Evolutionary conservation across 2,888 invertebrate species (phyloP).

Genomic region (Proisotoma minuta): DNA sequence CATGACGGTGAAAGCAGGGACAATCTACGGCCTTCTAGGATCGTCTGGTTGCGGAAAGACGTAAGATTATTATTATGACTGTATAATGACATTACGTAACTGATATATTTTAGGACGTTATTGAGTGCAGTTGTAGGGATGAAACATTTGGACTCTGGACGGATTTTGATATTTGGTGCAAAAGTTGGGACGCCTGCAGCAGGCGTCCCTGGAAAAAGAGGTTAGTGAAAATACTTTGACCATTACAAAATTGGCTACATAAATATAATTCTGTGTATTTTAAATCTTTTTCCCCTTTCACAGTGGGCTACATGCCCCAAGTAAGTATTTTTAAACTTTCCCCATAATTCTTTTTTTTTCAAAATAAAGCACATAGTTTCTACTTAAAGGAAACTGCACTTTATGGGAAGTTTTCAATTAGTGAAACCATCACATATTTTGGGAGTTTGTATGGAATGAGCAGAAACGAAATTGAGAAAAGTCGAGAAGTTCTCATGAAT

Average conservation of each 20-base stretch:
- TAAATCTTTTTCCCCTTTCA: too few relatives aligned
- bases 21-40: conserved; percentile 76
- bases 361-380: neutral
- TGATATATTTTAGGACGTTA: too few relatives aligned
- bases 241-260: too few relatives aligned
- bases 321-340: too few relatives aligned
- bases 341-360: too few relatives aligned
- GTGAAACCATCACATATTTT: conserved; percentile 27
- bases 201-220: conserved; percentile 51
- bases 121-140: conserved; percentile 50
- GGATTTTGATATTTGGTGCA: conserved; percentile 50
- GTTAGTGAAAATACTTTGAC: too few relatives aligned
- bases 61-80: neutral
- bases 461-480: conserved; percentile 8
- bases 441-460: conserved; percentile 25
- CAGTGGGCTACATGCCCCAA: too few relatives aligned
- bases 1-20: conserved; percentile 24
- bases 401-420: conserved; percentile 26
- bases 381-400: conserved; percentile 29
- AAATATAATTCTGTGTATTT: too few relatives aligned
- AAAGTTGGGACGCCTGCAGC: conserved; percentile 50
- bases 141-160: conserved; percentile 50
- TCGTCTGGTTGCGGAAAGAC: conserved; percentile 79
- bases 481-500: conserved; percentile 2
- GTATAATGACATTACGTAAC: neutral